Conservation (phyloP, 2,888 invertebrate species). For the Acleris cristana region DNA sequence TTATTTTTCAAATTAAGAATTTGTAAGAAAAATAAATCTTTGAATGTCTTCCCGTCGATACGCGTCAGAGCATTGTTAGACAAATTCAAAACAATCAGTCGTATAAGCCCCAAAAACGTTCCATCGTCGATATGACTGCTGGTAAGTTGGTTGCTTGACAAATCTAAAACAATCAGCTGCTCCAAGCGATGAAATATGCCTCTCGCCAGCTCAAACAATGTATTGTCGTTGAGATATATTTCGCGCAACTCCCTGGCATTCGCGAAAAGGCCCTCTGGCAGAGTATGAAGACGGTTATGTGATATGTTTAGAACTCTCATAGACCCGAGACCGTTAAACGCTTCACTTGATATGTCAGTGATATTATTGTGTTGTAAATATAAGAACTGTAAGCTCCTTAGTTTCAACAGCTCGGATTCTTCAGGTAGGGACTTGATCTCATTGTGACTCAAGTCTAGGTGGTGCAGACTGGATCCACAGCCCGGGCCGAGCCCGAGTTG, state of each 20-base stretch:
- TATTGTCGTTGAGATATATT: conserved; percentile 93
- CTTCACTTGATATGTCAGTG: conserved; percentile 89
- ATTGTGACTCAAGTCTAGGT: conserved; percentile 92
- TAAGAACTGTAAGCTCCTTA: conserved; percentile 91
- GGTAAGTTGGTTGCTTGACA: conserved; percentile 93
- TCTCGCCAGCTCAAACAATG: conserved; percentile 91
- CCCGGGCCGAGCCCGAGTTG: conserved; percentile 88
- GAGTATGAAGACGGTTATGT: conserved; percentile 90
- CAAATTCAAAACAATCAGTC: conserved; percentile 92
- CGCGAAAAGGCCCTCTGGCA: conserved; percentile 92
- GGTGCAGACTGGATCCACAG: conserved; percentile 88
- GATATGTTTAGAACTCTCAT: conserved; percentile 93
- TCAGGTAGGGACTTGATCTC: conserved; percentile 89
- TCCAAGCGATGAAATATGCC: conserved; percentile 93
- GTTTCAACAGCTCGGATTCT: conserved; percentile 88
- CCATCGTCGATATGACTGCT: conserved; percentile 93
- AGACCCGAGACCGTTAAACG: conserved; percentile 90
- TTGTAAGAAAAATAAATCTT: conserved; percentile 93
- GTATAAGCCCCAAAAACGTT: conserved; percentile 92
- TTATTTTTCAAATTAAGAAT: conserved; percentile 94
- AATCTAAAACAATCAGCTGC: conserved; percentile 91
- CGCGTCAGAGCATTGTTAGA: conserved; percentile 93
- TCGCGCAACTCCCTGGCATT: conserved; percentile 92
- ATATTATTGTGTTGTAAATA: conserved; percentile 93
- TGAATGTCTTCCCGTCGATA: conserved; percentile 92